phyloP scores from a whole-genome alignment of 2,888 invertebrate genomes.

The Platycnemis pennipes region DNA sequence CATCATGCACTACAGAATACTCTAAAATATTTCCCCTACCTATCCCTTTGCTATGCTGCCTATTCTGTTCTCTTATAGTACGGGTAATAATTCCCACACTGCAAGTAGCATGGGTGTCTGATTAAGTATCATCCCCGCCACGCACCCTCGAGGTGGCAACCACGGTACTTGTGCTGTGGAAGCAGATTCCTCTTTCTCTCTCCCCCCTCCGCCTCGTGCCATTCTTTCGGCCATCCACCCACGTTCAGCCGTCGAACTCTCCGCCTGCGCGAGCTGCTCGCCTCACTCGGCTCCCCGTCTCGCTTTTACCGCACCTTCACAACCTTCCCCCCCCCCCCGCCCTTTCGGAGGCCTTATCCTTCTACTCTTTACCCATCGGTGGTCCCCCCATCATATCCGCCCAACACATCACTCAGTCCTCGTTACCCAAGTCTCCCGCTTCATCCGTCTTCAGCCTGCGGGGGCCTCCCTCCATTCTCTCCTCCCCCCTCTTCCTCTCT shows the following conservation, averaged over 20 bases:
- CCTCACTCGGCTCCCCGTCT: neutral
- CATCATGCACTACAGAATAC: too few relatives aligned
- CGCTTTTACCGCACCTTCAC: neutral
- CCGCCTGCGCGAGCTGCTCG: too few relatives aligned
- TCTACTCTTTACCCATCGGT: neutral
- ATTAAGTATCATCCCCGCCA: too few relatives aligned
- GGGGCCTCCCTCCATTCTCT: neutral
- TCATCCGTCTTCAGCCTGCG: slow-evolving; percentile 51
- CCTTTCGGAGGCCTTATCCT: slow-evolving; percentile 28
- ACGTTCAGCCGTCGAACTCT: too few relatives aligned
- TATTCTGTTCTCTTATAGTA: too few relatives aligned
- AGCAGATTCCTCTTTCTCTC: too few relatives aligned
- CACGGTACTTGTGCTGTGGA: too few relatives aligned
- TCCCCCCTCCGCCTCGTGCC: neutral
- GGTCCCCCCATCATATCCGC: slow-evolving; percentile 55
- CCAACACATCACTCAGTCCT: slow-evolving; percentile 53
- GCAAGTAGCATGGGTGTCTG: too few relatives aligned
- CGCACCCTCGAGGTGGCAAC: too few relatives aligned
- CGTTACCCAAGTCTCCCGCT: slow-evolving; percentile 60
- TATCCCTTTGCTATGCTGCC: too few relatives aligned
- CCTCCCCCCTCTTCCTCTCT: neutral
- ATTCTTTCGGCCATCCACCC: neutral
- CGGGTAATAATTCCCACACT: too few relatives aligned
- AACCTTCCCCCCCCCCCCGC: neutral
- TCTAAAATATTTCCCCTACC: too few relatives aligned